Evolutionary conservation across 1,140 invertebrate species (phyloP).

Genomic region (Trachymyrmex septentrionalis): DNA sequence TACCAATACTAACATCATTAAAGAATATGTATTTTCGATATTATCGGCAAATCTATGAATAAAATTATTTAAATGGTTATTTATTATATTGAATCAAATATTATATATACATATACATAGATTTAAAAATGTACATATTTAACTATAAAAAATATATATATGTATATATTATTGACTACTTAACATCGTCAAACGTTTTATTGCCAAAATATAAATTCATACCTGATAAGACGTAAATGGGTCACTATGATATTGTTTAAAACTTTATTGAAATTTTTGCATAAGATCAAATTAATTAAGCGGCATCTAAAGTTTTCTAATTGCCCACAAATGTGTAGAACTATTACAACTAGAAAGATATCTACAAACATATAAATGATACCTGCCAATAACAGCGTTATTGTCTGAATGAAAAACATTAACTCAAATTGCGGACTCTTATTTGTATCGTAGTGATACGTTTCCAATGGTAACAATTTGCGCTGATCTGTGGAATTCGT

Average conservation of each 20-base stretch:
- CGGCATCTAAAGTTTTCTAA: constrained; percentile 11
- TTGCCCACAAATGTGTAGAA: constrained; percentile 50
- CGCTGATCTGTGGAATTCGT: background rate
- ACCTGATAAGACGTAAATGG: constrained; percentile 36
- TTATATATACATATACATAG: too few species aligned
- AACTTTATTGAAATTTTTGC: background rate
- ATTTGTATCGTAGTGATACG: constrained; percentile 6
- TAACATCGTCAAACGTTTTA: background rate
- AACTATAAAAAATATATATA: too few species aligned
- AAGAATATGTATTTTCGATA: background rate
- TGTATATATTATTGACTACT: too few species aligned
- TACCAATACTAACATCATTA: background rate
- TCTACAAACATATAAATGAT: constrained; percentile 17
- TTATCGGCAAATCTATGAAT: background rate
- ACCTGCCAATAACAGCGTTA: background rate
- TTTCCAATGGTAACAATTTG: background rate
- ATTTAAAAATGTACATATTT: too few species aligned
- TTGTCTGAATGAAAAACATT: background rate
- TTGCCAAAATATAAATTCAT: background rate
- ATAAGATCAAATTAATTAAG: background rate
- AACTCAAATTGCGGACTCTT: constrained; percentile 34
- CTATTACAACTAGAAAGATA: background rate
- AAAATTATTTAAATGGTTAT: background rate
- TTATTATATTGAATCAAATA: background rate
- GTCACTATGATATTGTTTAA: background rate